These are phyloP conservation scores for Erythrolamprus reginae DNA, from an alignment of 2,113 vertebrate species.

Conservation along the genomic window DNA sequence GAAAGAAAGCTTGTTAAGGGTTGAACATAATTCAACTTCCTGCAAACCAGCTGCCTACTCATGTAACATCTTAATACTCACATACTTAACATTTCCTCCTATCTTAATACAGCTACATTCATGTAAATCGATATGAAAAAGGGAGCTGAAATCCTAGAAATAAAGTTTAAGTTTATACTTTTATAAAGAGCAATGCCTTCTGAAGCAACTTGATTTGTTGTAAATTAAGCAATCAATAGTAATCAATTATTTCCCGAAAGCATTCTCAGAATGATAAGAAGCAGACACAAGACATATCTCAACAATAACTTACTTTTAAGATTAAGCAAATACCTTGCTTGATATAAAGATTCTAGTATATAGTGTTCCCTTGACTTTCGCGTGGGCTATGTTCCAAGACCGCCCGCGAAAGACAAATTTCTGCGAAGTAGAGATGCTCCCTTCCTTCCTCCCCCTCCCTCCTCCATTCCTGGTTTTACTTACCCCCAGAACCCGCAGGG, in stretches of 20 bases:
- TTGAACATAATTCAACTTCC: slow-evolving; percentile 3
- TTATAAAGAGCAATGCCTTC: slow-evolving; percentile 42
- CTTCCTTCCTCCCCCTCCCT: too few relatives aligned
- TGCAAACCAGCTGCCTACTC: slow-evolving; percentile 17
- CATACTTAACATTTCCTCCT: slow-evolving; percentile 50
- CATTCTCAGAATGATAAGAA: slow-evolving; percentile 24
- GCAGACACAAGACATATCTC: background rate
- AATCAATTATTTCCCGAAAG: slow-evolving; percentile 39
- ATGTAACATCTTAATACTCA: slow-evolving; percentile 26
- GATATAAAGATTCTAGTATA: slow-evolving; percentile 12
- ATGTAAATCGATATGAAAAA: slow-evolving; percentile 46
- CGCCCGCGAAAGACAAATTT: too few relatives aligned
- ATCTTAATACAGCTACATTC: slow-evolving; percentile 53
- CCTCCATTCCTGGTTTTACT: too few relatives aligned
- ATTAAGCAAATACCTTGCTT: slow-evolving; percentile 40
- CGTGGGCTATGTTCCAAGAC: too few relatives aligned
- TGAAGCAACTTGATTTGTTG: slow-evolving; percentile 46
- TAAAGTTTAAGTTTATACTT: slow-evolving; percentile 19
- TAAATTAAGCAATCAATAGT: slow-evolving; percentile 55
- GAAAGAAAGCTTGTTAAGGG: background rate
- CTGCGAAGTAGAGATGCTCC: too few relatives aligned
- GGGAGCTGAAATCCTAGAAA: slow-evolving; percentile 48
- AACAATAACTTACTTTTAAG: slow-evolving; percentile 25
- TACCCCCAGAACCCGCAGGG: too few relatives aligned
- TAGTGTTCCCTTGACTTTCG: too few relatives aligned